phyloP scores from a whole-genome alignment of 2,113 vertebrate species.

The Puma concolor region DNA sequence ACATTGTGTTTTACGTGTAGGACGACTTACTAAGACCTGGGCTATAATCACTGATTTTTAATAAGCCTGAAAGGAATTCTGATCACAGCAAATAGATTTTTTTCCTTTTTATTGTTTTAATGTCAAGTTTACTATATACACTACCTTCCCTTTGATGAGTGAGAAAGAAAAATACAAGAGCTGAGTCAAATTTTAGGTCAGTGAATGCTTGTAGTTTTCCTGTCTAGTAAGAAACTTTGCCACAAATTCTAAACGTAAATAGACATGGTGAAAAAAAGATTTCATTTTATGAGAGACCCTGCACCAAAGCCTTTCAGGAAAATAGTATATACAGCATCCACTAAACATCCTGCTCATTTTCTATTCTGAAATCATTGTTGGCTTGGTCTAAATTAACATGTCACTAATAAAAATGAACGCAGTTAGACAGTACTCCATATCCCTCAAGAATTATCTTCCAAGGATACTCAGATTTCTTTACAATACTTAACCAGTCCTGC shows the following conservation, averaged over 20 bases:
- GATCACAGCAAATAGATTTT: neutral
- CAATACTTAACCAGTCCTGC: neutral
- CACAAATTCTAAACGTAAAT: neutral
- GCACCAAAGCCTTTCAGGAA: neutral
- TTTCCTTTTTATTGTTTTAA: neutral
- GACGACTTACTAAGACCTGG: neutral
- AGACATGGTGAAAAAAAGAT: neutral
- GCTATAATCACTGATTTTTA: neutral
- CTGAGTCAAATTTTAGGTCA: conserved; percentile 19
- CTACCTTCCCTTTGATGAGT: neutral
- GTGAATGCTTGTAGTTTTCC: neutral
- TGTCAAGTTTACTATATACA: neutral
- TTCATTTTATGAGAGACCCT: neutral
- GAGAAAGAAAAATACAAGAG: neutral
- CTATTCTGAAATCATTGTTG: neutral
- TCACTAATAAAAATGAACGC: neutral
- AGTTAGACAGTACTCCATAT: neutral
- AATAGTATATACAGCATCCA: neutral
- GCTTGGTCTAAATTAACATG: neutral
- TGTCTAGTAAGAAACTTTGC: neutral
- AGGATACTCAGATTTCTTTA: neutral
- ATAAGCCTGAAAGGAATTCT: neutral
- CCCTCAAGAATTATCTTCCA: neutral
- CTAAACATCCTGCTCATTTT: neutral
- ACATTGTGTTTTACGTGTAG: rapidly evolving